Conservation (phyloP, 2,113 vertebrate species). For the Paradoxurus hermaphroditus region DNA sequence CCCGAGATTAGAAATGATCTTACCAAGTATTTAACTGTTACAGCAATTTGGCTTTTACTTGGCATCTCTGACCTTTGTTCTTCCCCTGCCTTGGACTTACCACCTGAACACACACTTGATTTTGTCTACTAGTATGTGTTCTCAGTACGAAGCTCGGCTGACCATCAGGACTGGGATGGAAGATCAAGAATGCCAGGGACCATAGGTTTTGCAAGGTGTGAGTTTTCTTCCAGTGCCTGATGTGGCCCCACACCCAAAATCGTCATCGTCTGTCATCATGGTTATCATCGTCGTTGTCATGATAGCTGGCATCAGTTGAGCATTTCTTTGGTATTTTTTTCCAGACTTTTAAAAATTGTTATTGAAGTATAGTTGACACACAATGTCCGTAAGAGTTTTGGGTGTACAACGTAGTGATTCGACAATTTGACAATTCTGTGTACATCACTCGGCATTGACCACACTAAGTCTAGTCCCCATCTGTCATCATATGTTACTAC, state of each 20-base stretch:
- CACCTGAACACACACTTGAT: not conserved
- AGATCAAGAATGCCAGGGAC: not conserved
- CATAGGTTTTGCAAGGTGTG: not conserved
- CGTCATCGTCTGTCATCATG: fast-evolving
- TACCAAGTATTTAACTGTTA: not conserved
- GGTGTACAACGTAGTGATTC: not conserved
- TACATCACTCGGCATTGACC: not conserved
- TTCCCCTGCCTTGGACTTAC: not conserved
- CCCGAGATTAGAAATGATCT: not conserved
- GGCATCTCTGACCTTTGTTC: not conserved
- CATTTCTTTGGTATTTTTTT: not conserved
- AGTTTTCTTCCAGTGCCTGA: not conserved
- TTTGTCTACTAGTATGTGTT: not conserved
- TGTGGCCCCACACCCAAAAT: not conserved
- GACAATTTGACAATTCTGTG: not conserved
- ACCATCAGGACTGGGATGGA: not conserved
- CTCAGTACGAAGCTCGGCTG: not conserved
- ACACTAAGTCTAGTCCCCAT: not conserved
- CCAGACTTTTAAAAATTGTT: not conserved
- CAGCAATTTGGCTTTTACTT: not conserved
- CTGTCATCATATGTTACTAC: not conserved
- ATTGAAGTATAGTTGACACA: not conserved
- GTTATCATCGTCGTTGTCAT: not conserved
- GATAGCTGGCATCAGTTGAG: not conserved
- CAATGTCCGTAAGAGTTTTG: not conserved